Base-by-base conservation (phyloP, 2,888 invertebrate genomes). In the Ditula angustiorana region DNA sequence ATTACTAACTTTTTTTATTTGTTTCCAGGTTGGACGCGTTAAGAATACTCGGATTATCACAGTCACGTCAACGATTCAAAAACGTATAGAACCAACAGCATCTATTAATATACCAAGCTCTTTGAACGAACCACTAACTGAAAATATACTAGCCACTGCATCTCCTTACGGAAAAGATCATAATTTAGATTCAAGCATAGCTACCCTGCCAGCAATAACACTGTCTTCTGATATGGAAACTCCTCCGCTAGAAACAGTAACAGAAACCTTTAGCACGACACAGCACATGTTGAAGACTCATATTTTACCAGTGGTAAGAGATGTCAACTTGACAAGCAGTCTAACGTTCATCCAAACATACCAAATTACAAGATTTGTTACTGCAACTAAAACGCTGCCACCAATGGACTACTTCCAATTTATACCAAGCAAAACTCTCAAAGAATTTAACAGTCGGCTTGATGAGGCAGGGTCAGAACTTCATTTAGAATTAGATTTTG, bases 211-310 rank as follows among this genome's bases (percentile, higher is more conserved):
- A 8, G 95, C 97, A 0, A 95, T 98, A 68, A 95, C 95, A 66
- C 88, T 97, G 41, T 95, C 96, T 5, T 94, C 95, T 8, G 96
- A 96, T 74, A 95, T 95, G 82, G 96, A 96, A 83, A 98, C 97
- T 0, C 97, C 97, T 11, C 97, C 97, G 0, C 87, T 98, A 56
- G 97, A 98, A 90, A 98, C 97, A 0, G 92, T 97, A 46, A 97
- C 97, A 0, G 98, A 98, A 88, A 97, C 97, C 2, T 98, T 97
- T 88, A 97, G 98, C 74, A 97, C 98, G 4, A 98, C 97, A 0
- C 97, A 98, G 85, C 94, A 96, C 8, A 95, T 98, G 93, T 89
- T 97, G 16, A 98, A 97, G 86, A 98, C 98, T 0, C 97, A 98
- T 81, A 95, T 98, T 67, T 88, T 98, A 57, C 98, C 98, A 0